phyloP scores from a whole-genome alignment of 2,888 invertebrate genomes.

The Lithodes maja region DNA sequence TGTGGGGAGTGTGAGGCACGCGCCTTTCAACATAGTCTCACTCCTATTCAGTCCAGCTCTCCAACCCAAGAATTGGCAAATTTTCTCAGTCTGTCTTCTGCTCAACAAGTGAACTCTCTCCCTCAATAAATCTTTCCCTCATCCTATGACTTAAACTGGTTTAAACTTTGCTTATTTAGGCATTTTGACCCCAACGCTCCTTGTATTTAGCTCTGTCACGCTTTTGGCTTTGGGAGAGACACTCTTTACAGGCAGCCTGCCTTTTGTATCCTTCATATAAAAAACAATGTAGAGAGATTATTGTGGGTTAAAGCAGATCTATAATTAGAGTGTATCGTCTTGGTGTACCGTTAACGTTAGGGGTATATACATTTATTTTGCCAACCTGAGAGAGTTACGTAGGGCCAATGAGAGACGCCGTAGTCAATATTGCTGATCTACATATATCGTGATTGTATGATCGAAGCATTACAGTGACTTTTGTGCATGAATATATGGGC shows the following conservation, averaged over 20 bases:
- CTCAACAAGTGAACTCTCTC: not conserved
- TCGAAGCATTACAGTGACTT: too few species aligned
- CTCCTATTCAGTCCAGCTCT: not conserved
- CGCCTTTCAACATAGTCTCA: not conserved
- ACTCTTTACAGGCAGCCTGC: not conserved
- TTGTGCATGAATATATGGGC: too few species aligned
- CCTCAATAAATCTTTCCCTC: not conserved
- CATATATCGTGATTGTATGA: too few species aligned
- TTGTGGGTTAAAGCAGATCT: too few species aligned
- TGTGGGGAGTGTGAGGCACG: not conserved
- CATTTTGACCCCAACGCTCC: not conserved
- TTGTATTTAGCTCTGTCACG: not conserved
- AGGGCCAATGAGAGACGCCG: too few species aligned
- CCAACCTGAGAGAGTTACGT: too few species aligned
- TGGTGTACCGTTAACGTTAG: too few species aligned
- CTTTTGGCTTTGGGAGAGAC: not conserved
- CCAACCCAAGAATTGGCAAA: not conserved
- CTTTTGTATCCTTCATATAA: not conserved
- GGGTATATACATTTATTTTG: too few species aligned
- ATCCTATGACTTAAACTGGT: not conserved
- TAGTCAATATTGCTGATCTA: too few species aligned
- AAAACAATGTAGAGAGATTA: too few species aligned
- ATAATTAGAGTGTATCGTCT: too few species aligned
- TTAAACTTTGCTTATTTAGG: not conserved
- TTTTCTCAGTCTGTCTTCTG: not conserved